A percentile compares a stretch with the other conserved stretches of the same genome.
Conservation (phyloP, 1,140 invertebrate species). For the Sitophilus oryzae region DNA sequence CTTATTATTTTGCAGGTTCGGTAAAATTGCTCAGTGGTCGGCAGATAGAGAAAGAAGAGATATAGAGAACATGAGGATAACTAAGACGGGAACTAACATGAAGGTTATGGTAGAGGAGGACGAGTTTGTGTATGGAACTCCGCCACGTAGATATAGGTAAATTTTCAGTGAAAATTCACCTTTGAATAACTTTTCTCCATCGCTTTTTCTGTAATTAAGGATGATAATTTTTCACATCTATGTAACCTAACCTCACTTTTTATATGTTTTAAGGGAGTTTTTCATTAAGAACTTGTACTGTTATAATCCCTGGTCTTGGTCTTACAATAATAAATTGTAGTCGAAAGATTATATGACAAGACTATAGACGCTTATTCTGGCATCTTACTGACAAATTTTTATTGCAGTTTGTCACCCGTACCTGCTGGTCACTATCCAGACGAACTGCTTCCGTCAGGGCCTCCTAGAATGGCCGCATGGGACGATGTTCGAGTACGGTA, state of each 20-base stretch:
- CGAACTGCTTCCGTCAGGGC: conserved; percentile 61
- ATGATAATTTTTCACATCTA: background rate
- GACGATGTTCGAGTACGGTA: conserved; percentile 78
- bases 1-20: conserved; percentile 53
- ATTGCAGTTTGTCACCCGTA: conserved; percentile 56
- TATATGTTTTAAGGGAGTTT: too few relatives aligned
- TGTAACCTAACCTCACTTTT: too few relatives aligned
- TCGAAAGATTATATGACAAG: too few relatives aligned
- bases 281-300: too few relatives aligned
- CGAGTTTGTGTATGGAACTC: conserved; percentile 45
- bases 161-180: background rate
- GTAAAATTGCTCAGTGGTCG: conserved; percentile 84
- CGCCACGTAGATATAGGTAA: conserved; percentile 46
- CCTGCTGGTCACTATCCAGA: conserved; percentile 71
- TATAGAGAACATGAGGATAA: conserved; percentile 79
- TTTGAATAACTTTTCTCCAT: background rate
- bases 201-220: background rate
- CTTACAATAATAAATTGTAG: too few relatives aligned
- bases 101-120: conserved; percentile 69
- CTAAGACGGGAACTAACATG: conserved; percentile 64
- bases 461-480: conserved; percentile 72
- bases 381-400: conserved; percentile 5
- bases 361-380: too few relatives aligned
- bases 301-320: too few relatives aligned
- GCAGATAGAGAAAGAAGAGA: conserved; percentile 68